Evolutionary conservation across 2,797 vertebrate genomes (phyloP).

Genomic region (Antennarius maculatus): DNA sequence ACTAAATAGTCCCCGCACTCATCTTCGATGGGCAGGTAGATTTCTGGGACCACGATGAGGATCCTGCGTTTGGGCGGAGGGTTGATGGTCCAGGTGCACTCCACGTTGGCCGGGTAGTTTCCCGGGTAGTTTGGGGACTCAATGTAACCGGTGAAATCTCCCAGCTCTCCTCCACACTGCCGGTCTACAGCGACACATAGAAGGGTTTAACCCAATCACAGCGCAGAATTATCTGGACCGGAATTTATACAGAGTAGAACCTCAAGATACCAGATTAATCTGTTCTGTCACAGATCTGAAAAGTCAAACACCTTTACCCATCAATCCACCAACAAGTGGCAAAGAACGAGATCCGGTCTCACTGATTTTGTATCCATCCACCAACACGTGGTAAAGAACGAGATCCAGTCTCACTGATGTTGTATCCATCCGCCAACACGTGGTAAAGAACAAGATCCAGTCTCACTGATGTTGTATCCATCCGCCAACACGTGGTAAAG

Average conservation of each 20-base stretch:
- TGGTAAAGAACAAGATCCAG: no score
- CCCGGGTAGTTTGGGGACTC: constrained; percentile 98
- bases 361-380: no score
- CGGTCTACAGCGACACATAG: constrained; percentile 83
- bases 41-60: constrained; percentile 96
- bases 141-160: constrained; percentile 94
- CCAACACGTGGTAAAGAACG: no score
- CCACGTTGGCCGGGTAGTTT: constrained; percentile 94
- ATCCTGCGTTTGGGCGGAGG: constrained; percentile 95
- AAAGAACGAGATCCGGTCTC: no score
- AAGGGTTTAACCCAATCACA: constrained; percentile 10
- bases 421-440: no score
- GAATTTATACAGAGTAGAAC: background rate
- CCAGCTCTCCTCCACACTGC: constrained; percentile 93
- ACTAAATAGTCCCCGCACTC: constrained; percentile 98
- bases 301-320: no score
- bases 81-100: constrained; percentile 97
- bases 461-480: no score
- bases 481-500: no score
- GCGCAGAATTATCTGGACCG: constrained; percentile 16
- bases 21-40: constrained; percentile 96
- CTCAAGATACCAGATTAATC: no score
- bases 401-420: no score
- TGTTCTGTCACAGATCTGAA: no score
- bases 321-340: no score